Percentiles rank a stretch among this genome's conserved stretches.
Conservation (phyloP, 2,888 invertebrate genomes). For the Branchellion lobata region DNA sequence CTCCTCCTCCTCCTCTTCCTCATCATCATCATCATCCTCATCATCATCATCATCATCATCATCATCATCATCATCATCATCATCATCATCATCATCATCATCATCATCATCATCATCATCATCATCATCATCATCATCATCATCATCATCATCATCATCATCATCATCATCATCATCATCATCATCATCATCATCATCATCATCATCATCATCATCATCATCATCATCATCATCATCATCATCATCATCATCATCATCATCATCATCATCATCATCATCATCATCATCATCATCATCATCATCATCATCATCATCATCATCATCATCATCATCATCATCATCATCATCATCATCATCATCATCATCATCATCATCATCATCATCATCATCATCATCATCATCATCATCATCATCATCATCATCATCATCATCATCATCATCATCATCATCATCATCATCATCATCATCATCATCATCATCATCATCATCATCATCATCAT, state of each 20-base stretch:
- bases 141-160: conserved; percentile 68
- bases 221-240: conserved; percentile 36
- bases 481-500: no score
- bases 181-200: conserved; percentile 27
- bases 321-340: conserved; percentile 30
- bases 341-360: conserved; percentile 36
- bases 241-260: neutral
- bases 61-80: conserved; percentile 31
- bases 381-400: neutral
- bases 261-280: neutral
- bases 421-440: conserved; percentile 35
- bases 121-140: conserved; percentile 41
- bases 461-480: no score
- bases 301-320: neutral
- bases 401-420: conserved; percentile 4
- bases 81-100: conserved; percentile 19
- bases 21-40: no score
- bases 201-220: conserved; percentile 39
- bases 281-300: neutral
- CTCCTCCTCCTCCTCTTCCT: no score
- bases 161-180: conserved; percentile 25
- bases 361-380: conserved; percentile 4
- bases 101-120: conserved; percentile 37
- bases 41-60: conserved; percentile 12
- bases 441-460: conserved; percentile 32